Evolutionary conservation across 2,888 invertebrate species (phyloP).

Genomic region (Leucophora obtusa): DNA sequence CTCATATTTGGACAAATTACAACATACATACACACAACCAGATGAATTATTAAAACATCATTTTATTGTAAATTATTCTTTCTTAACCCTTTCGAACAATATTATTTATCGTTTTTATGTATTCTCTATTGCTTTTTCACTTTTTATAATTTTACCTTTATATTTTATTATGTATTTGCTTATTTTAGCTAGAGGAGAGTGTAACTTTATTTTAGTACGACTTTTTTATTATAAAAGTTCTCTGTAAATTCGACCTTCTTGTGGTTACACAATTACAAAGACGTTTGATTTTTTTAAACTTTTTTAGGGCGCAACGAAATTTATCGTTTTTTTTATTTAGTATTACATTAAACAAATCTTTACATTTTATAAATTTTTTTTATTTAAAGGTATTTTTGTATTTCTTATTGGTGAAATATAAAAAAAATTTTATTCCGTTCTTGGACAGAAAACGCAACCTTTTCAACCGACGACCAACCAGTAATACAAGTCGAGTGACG

Average conservation of each 20-base stretch:
- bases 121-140: constrained; percentile 18
- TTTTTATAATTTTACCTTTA: constrained; percentile 17
- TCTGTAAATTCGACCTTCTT: constrained; percentile 52
- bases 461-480: constrained; percentile 71
- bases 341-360: not conserved
- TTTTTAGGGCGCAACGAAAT: constrained; percentile 11
- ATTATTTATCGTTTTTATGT: not conserved
- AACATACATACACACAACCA: constrained; percentile 26
- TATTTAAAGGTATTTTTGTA: constrained; percentile 10
- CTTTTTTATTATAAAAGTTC: constrained; percentile 36
- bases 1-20: constrained; percentile 15
- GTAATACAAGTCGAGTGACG: no score
- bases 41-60: constrained; percentile 33
- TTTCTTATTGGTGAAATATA: constrained; percentile 40
- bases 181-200: constrained; percentile 17
- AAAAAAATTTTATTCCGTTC: constrained; percentile 15
- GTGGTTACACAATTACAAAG: constrained; percentile 63
- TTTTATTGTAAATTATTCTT: constrained; percentile 24
- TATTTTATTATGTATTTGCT: not conserved
- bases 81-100: constrained; percentile 23
- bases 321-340: constrained; percentile 5
- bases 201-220: constrained; percentile 18
- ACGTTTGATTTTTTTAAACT: constrained; percentile 35
- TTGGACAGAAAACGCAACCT: constrained; percentile 48
- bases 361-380: constrained; percentile 6